phyloP scores from a whole-genome alignment of 2,888 invertebrate species.

The Sympetrum striolatum region DNA sequence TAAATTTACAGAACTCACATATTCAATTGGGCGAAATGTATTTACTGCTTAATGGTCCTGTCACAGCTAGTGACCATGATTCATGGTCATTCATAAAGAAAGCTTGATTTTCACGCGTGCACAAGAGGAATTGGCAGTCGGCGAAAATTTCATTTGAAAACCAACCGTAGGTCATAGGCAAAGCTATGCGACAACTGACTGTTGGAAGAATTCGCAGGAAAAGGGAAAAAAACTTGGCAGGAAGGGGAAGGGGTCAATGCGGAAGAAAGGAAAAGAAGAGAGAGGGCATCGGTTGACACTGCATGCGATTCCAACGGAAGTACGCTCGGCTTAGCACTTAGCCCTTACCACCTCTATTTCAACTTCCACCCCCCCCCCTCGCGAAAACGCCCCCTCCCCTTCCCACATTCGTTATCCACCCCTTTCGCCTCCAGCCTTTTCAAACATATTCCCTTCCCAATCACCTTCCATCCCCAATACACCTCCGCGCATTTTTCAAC shows the following conservation, averaged over 20 bases:
- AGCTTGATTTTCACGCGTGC: no score
- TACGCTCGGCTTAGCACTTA: not conserved
- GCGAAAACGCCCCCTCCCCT: not conserved
- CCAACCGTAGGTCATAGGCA: not conserved
- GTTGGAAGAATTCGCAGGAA: not conserved
- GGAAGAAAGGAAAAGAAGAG: not conserved
- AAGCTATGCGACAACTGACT: not conserved
- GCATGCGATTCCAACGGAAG: not conserved
- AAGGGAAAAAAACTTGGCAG: not conserved
- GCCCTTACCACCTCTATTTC: not conserved
- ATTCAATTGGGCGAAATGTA: no score
- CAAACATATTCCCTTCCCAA: not conserved
- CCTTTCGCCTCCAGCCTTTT: not conserved
- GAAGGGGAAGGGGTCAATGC: not conserved
- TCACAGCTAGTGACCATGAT: no score
- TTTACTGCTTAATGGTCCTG: no score
- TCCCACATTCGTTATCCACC: not conserved
- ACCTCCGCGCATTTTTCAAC: not conserved
- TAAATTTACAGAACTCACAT: no score
- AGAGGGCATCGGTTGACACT: not conserved
- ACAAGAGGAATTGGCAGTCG: no score
- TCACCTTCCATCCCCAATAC: not conserved
- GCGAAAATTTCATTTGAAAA: not conserved
- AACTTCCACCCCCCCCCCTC: not conserved
- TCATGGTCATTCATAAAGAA: no score